Percentiles rank a stretch among this genome's conserved stretches.
Conservation (phyloP, 2,888 invertebrate genomes). For the Rhynchonema sp. region DNA sequence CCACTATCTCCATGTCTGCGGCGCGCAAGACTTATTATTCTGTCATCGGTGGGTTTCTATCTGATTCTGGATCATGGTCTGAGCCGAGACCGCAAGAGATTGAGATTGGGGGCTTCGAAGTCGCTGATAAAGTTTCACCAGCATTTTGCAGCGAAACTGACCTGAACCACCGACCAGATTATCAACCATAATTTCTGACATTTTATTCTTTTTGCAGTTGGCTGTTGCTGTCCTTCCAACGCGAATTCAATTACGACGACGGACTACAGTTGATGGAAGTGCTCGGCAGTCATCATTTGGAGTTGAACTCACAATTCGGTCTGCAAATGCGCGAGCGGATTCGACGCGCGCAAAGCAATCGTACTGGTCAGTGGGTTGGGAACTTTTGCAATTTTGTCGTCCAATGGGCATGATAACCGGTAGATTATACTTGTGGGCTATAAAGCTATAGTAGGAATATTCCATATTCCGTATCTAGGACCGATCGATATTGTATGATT, state of each 20-base stretch:
- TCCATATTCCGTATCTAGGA: too few relatives aligned
- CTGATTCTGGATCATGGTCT: too few relatives aligned
- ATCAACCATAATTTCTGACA: too few relatives aligned
- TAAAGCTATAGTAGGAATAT: too few relatives aligned
- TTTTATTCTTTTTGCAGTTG: slow-evolving; percentile 23
- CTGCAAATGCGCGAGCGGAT: slow-evolving; percentile 15
- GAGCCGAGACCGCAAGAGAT: too few relatives aligned
- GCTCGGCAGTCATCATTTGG: slow-evolving; percentile 28
- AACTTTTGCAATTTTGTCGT: not conserved
- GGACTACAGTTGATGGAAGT: slow-evolving; percentile 29
- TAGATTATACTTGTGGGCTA: too few relatives aligned
- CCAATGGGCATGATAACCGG: not conserved
- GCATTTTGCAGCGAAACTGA: too few relatives aligned
- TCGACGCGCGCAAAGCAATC: not conserved
- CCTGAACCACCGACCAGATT: too few relatives aligned
- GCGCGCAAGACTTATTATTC: slow-evolving; percentile 26
- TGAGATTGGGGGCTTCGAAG: too few relatives aligned
- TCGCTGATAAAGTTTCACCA: too few relatives aligned
- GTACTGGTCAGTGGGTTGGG: not conserved
- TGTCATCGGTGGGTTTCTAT: slow-evolving; percentile 17
- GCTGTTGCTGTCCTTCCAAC: slow-evolving; percentile 29
- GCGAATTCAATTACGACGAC: slow-evolving; percentile 25
- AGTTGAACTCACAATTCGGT: slow-evolving; percentile 25
- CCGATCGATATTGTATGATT: too few relatives aligned
- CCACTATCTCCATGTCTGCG: slow-evolving; percentile 18